phyloP scores from a whole-genome alignment of 1,140 invertebrate genomes.

The Halyomorpha halys region DNA sequence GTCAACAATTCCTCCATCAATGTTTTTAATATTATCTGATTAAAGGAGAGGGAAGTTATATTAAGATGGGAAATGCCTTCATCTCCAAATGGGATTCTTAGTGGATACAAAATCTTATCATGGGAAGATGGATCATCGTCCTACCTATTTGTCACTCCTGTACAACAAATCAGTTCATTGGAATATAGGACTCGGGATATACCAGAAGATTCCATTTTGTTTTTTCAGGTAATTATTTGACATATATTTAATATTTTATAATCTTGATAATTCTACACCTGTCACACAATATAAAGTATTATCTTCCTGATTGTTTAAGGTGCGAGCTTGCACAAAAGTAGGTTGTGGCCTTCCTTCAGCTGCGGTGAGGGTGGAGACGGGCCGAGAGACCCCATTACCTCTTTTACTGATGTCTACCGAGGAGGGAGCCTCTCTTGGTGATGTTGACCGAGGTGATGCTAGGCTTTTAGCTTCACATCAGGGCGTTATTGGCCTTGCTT shows the following conservation, averaged over 20 bases:
- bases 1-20: no score
- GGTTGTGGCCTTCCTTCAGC: slow-evolving; percentile 57
- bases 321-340: slow-evolving; percentile 64
- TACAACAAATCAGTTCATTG: slow-evolving; percentile 27
- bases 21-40: no score
- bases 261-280: no score
- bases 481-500: neutral
- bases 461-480: slow-evolving; percentile 1
- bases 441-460: slow-evolving; percentile 51
- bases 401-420: slow-evolving; percentile 59
- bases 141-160: slow-evolving; percentile 33
- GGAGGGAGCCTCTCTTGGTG: slow-evolving; percentile 58
- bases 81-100: slow-evolving; percentile 59
- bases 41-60: slow-evolving; percentile 32
- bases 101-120: slow-evolving; percentile 58
- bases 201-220: slow-evolving; percentile 53
- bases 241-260: no score
- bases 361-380: slow-evolving; percentile 48
- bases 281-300: no score
- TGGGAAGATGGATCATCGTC: slow-evolving; percentile 41
- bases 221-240: slow-evolving; percentile 52
- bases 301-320: slow-evolving; percentile 39
- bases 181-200: slow-evolving; percentile 50
- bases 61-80: slow-evolving; percentile 64
- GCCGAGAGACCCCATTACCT: slow-evolving; percentile 61